phyloP scores from a whole-genome alignment of 2,797 vertebrate species.

The Mus caroli region DNA sequence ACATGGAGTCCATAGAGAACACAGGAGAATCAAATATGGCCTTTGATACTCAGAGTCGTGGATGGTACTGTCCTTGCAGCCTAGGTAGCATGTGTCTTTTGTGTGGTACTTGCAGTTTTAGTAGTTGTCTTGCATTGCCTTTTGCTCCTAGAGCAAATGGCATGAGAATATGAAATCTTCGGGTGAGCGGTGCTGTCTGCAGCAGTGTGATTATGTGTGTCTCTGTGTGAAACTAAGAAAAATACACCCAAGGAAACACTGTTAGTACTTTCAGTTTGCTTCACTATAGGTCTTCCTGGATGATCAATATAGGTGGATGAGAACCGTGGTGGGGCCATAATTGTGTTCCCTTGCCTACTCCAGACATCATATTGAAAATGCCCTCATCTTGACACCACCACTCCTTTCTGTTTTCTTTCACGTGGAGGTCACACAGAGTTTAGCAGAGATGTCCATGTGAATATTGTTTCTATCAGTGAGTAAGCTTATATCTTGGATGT shows the following conservation, averaged over 20 bases:
- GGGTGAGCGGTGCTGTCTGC: neutral
- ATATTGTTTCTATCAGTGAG: constrained; percentile 55
- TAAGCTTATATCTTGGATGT: constrained; percentile 25
- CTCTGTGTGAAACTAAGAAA: constrained; percentile 60
- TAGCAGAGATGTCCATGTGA: constrained; percentile 68
- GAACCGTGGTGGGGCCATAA: neutral
- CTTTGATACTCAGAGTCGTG: neutral
- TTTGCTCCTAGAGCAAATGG: constrained; percentile 3
- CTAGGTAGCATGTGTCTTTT: neutral
- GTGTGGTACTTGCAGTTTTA: neutral
- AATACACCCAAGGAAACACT: neutral
- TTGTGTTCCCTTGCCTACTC: neutral
- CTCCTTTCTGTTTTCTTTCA: constrained; percentile 19
- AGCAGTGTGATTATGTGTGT: neutral
- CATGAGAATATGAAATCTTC: neutral
- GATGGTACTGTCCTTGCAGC: neutral
- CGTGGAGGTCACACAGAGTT: constrained; percentile 72
- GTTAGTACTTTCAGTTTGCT: constrained; percentile 49
- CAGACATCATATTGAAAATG: constrained; percentile 57
- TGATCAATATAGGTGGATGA: constrained; percentile 56
- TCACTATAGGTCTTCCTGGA: neutral
- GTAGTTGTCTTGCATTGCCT: neutral
- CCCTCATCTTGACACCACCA: constrained; percentile 2
- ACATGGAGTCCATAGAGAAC: neutral
- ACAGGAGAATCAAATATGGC: neutral